phyloP scores from a whole-genome alignment of 2,113 vertebrate genomes.

The Proteles cristata region DNA sequence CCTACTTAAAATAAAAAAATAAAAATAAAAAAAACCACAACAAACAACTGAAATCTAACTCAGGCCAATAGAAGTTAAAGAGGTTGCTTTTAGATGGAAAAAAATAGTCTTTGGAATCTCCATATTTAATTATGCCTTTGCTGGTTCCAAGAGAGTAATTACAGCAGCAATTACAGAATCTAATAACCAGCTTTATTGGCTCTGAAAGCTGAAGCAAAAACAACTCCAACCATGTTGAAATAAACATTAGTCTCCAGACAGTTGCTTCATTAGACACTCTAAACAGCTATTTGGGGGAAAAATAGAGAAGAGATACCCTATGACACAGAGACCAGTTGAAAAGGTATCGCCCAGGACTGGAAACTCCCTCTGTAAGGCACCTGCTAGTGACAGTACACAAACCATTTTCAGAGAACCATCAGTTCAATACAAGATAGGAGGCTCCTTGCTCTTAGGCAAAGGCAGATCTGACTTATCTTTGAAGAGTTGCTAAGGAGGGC shows the following conservation, averaged over 20 bases:
- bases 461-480: neutral
- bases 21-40: too few species aligned
- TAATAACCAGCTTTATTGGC: constrained; percentile 75
- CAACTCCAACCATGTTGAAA: constrained; percentile 74
- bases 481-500: neutral
- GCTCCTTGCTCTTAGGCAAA: neutral
- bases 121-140: constrained; percentile 73
- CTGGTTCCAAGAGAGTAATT: constrained; percentile 78
- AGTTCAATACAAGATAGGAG: neutral
- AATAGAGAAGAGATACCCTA: constrained; percentile 40
- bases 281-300: constrained; percentile 61
- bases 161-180: constrained; percentile 72
- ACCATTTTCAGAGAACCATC: neutral
- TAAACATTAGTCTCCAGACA: constrained; percentile 75
- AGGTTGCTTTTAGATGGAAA: constrained; percentile 69
- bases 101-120: constrained; percentile 72
- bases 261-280: constrained; percentile 75
- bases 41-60: constrained; percentile 43
- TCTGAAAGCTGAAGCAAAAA: constrained; percentile 79
- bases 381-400: neutral
- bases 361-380: constrained; percentile 25
- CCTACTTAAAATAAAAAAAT: too few species aligned
- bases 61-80: constrained; percentile 51
- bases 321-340: constrained; percentile 9
- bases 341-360: neutral